These are phyloP conservation scores for Drosophila bocki DNA, from an alignment of 1,140 invertebrate species.

Conservation along the genomic window DNA sequence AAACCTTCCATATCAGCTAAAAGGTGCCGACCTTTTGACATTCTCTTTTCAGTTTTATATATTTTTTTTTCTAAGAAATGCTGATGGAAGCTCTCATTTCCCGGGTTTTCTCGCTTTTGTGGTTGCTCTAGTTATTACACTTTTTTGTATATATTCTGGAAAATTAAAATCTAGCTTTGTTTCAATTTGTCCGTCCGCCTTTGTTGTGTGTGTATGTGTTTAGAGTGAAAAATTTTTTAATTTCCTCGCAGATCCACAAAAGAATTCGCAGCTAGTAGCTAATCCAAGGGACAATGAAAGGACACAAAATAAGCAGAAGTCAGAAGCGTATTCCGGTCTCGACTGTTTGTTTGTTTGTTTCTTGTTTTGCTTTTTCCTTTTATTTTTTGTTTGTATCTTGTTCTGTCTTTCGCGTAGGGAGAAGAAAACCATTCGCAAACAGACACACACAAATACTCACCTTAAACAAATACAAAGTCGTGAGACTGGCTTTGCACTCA, in stretches of 20 bases:
- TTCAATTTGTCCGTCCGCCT: conserved; percentile 50
- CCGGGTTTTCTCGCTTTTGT: conserved; percentile 3
- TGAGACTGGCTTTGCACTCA: conserved; percentile 42
- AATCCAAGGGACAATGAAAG: conserved; percentile 42
- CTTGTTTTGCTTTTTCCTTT: not conserved
- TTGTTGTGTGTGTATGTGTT: conserved; percentile 53
- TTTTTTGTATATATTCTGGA: conserved; percentile 37
- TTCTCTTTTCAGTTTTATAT: conserved; percentile 5
- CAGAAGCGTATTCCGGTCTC: conserved; percentile 1
- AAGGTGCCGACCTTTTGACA: conserved; percentile 39
- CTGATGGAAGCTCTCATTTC: conserved; percentile 12
- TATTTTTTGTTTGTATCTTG: conserved; percentile 26
- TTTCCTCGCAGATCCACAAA: conserved; percentile 59
- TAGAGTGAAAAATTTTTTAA: conserved; percentile 54
- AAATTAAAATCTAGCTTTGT: conserved; percentile 78
- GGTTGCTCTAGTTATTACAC: conserved; percentile 29
- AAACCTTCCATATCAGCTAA: conserved; percentile 11
- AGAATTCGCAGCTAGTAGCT: conserved; percentile 45
- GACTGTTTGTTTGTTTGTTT: conserved; percentile 37
- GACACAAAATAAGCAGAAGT: conserved; percentile 23
- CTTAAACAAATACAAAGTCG: conserved; percentile 60
- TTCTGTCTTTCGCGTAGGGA: conserved; percentile 11
- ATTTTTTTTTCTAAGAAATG: conserved; percentile 5
- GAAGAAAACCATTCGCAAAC: conserved; percentile 57
- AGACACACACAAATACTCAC: conserved; percentile 60